Conservation (phyloP, 2,797 vertebrate genomes). For the Brotula barbata region DNA sequence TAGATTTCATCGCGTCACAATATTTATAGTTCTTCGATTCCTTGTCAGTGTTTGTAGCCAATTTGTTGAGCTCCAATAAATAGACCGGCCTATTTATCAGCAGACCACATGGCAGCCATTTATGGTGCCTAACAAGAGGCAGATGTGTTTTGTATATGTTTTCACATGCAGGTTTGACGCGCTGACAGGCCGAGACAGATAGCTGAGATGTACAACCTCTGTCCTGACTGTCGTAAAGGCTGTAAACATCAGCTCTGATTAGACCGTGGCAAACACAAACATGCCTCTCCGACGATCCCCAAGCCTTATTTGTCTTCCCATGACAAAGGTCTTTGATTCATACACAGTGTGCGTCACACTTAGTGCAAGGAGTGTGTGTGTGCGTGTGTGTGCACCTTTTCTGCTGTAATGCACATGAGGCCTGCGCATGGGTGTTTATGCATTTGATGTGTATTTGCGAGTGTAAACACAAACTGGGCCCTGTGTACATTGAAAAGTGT, state of each 20-base stretch:
- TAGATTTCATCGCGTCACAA: slow-evolving; percentile 80
- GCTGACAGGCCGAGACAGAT: slow-evolving; percentile 79
- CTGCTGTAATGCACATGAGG: slow-evolving; percentile 58
- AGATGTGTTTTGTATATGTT: slow-evolving; percentile 86
- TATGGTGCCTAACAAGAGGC: slow-evolving; percentile 86
- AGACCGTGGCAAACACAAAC: slow-evolving; percentile 70
- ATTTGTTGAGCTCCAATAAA: slow-evolving; percentile 89
- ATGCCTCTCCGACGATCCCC: slow-evolving; percentile 50
- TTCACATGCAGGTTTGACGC: slow-evolving; percentile 81
- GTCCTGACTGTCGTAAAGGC: slow-evolving; percentile 69
- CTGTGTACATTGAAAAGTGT: slow-evolving; percentile 63
- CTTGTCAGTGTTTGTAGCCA: slow-evolving; percentile 86
- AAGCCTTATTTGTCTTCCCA: slow-evolving; percentile 62
- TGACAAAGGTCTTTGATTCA: slow-evolving; percentile 70
- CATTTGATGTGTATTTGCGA: slow-evolving; percentile 47
- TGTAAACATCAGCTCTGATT: slow-evolving; percentile 75
- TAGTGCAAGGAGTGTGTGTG: slow-evolving; percentile 22
- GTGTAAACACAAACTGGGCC: slow-evolving; percentile 67
- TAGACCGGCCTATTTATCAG: slow-evolving; percentile 85
- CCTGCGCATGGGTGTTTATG: slow-evolving; percentile 21
- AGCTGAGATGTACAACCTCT: slow-evolving; percentile 74
- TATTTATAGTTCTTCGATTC: slow-evolving; percentile 83
- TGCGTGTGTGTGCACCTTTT: slow-evolving; percentile 42
- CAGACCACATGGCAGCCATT: slow-evolving; percentile 87
- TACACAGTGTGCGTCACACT: slow-evolving; percentile 35